phyloP scores from a whole-genome alignment of 2,113 vertebrate genomes.

The Danionella cerebrum region DNA sequence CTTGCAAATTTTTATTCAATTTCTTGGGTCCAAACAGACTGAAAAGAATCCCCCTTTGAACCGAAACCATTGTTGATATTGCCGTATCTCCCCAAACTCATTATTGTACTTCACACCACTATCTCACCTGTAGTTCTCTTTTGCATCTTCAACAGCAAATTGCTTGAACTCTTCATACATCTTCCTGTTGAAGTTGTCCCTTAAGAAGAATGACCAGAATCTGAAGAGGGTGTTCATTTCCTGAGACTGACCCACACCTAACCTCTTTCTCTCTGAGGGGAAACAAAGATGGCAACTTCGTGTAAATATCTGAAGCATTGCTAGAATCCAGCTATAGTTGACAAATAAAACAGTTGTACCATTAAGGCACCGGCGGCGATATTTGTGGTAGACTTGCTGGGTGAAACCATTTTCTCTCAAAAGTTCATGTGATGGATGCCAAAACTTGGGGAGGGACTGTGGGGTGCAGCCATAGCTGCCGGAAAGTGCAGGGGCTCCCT shows the following conservation, averaged over 20 bases:
- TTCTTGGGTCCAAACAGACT: too few species aligned
- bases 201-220: slow-evolving; percentile 97
- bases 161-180: slow-evolving; percentile 97
- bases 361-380: slow-evolving; percentile 77
- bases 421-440: slow-evolving; percentile 92
- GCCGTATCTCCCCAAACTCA: too few species aligned
- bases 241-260: slow-evolving; percentile 89
- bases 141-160: slow-evolving; percentile 82
- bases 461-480: slow-evolving; percentile 79
- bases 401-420: slow-evolving; percentile 92
- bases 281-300: background rate
- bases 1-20: too few species aligned
- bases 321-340: background rate
- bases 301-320: too few species aligned
- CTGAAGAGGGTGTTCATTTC: slow-evolving; percentile 98
- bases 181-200: slow-evolving; percentile 94
- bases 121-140: slow-evolving; percentile 88
- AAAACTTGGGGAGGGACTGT: slow-evolving; percentile 87
- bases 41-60: too few species aligned
- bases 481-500: slow-evolving; percentile 60
- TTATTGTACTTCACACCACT: too few species aligned
- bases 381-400: slow-evolving; percentile 93
- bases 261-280: slow-evolving; percentile 80
- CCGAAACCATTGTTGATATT: too few species aligned
- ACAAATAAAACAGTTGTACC: slow-evolving; percentile 60